phyloP scores from a whole-genome alignment of 2,888 invertebrate species.

The Rhamphomyia laevipes region DNA sequence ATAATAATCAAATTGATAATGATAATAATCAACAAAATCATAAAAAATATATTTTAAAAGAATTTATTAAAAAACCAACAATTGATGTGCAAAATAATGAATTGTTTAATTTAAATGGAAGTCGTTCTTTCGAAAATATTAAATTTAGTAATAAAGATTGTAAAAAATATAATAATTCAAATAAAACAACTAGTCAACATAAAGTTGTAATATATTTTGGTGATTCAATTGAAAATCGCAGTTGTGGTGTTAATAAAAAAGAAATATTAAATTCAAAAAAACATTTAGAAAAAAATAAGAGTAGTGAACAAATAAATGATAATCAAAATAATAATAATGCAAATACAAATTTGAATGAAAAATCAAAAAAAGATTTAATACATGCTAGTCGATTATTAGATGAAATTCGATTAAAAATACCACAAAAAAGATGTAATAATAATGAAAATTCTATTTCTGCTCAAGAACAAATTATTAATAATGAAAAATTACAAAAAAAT shows the following conservation, averaged over 20 bases:
- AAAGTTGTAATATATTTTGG: slow-evolving; percentile 65
- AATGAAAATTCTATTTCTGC: not conserved
- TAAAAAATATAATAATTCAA: not conserved
- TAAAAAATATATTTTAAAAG: not conserved
- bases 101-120: not conserved
- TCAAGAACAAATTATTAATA: too few species aligned
- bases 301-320: slow-evolving; percentile 2
- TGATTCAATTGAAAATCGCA: slow-evolving; percentile 42
- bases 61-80: too few species aligned
- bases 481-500: not conserved
- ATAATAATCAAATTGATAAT: not conserved
- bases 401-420: slow-evolving; percentile 12
- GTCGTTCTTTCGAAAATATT: not conserved
- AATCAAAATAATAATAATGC: not conserved
- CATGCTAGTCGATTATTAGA: slow-evolving; percentile 18
- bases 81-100: not conserved
- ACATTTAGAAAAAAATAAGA: not conserved
- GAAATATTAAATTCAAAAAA: not conserved
- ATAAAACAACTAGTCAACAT: slow-evolving; percentile 36
- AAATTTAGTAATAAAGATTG: not conserved
- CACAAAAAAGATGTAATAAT: slow-evolving; percentile 18
- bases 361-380: not conserved
- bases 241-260: slow-evolving; percentile 6
- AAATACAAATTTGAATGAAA: not conserved
- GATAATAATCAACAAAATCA: not conserved